Base-by-base conservation (phyloP, 2,113 vertebrate species). In the Erythrocercus mccallii region DNA sequence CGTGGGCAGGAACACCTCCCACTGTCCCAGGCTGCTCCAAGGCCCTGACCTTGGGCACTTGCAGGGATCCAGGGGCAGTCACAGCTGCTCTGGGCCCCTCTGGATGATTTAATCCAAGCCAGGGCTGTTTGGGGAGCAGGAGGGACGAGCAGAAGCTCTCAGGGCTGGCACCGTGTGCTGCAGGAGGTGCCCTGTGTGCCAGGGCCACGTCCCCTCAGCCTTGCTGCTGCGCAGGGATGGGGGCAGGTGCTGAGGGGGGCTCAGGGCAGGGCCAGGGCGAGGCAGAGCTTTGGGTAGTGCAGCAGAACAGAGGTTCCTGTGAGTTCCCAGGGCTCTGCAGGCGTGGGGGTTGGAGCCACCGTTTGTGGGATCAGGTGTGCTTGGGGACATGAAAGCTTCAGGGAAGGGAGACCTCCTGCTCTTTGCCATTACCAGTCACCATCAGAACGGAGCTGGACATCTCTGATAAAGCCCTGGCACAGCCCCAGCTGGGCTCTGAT, bases 311-410 rank as follows among this genome's bases (percentile, higher is more conserved):
- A 30, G 16, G 15, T 12, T 1, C 18, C 31, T 30, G 35, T 2
- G 0, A 6, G 65, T 33, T 28, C 17, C 64, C 40, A 17, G 65
- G 30, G 50, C 60, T 72, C 88, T 35, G 77, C 76, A 37, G 15
- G 5, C 8, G 0, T 0, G 1, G 35, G n/a, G 30, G 8, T 1
- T 17, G 48, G 23, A 51, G 42, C 17, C 1, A 12, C n/a, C 10
- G 10, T 25, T 11, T 5, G 1, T 45, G 86, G 82, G 33, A 5
- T 30, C 25, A 30, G 33, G 3, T 22, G 44, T 13, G 18, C 38
- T 4, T 18, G n/a, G 47, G 47, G 70, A 25, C n/a, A 10, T 13
- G 0, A 25, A 47, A 81, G 37, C 60, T 18, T 44, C 7, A 24
- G 65, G 28, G 17, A 8, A 0, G 0, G 1, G 28, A 48, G 56